Base-by-base conservation (phyloP, 2,797 vertebrate species). In the Manis crassicaudata region DNA sequence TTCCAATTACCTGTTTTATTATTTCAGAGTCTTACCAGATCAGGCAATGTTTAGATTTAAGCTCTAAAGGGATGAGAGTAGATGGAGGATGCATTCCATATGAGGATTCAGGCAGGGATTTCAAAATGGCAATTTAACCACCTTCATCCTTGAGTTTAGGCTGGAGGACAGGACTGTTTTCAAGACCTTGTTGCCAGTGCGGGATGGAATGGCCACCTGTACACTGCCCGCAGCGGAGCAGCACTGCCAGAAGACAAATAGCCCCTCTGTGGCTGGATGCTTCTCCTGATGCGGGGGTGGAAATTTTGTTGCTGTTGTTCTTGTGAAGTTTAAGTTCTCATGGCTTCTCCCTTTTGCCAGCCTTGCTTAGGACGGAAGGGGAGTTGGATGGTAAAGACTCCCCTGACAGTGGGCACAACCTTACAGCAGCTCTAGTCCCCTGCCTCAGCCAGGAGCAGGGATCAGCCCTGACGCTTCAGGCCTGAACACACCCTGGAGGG, bases 1-100 rank as follows among this genome's bases (percentile, higher is more conserved):
- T 95, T 96, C 96, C 96, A 96, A 54, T 90, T 96, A 93, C 96
- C 86, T 96, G 54, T 86, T 98, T 98, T 81, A 88, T 92, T 93
- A 97, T 96, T 92, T 96, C 76, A 94, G 90, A 2, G 93, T 97
- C 93, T 96, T 95, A 95, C 96, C 97, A 88, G 79, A 88, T 93
- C 73, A 95, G 27, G 80, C 80, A 63, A 37, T 72, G 84, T 96
- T 97, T 98, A 90, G 92, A 97, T 60, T 52, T 50, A 81, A 94
- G 73, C 35, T 85, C 91, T 81, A 83, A 90, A 63, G 40, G 52
- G 89, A 96, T 67, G 27, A 60, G 11, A 35, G 67, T 73, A 92
- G 90, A 85, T 52, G 96, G 54, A 89, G 35, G 70, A 40, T 43
- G 95, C 40, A 89, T 95, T 94, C 92, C 84, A 96, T 27, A 96